Evolutionary conservation across 2,888 invertebrate species (phyloP).

Genomic region (Xestoiulus laeticollis): DNA sequence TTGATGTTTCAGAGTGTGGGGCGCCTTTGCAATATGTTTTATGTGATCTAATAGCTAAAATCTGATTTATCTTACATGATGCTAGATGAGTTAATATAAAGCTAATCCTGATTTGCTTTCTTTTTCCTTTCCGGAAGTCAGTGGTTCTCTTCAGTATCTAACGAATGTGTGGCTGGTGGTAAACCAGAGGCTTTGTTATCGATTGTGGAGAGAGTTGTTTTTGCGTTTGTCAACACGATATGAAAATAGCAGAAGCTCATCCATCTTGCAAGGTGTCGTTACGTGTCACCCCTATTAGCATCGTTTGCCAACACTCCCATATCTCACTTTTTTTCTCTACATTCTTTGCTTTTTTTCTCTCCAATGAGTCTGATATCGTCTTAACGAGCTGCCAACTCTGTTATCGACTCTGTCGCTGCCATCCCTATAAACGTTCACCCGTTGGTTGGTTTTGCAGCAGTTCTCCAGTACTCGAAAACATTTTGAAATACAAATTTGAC

Average conservation of each 20-base stretch:
- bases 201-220: background rate
- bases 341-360: background rate
- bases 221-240: constrained; percentile 29
- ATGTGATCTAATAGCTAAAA: no score
- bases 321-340: constrained; percentile 6
- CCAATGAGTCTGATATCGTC: background rate
- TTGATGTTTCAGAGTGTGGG: no score
- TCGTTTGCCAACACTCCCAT: background rate
- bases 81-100: background rate
- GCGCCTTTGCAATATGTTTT: no score
- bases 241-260: constrained; percentile 30
- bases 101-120: background rate
- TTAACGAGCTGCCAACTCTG: background rate
- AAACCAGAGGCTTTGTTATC: background rate
- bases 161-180: background rate
- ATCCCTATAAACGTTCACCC: background rate
- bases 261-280: constrained; percentile 31
- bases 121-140: background rate
- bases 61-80: background rate
- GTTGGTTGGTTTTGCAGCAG: background rate
- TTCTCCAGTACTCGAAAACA: background rate
- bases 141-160: no score
- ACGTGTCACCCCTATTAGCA: constrained; percentile 4
- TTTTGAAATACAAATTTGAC: background rate
- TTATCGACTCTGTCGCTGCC: background rate